Conservation (phyloP, 1,140 invertebrate species). For the Portunus trituberculatus region DNA sequence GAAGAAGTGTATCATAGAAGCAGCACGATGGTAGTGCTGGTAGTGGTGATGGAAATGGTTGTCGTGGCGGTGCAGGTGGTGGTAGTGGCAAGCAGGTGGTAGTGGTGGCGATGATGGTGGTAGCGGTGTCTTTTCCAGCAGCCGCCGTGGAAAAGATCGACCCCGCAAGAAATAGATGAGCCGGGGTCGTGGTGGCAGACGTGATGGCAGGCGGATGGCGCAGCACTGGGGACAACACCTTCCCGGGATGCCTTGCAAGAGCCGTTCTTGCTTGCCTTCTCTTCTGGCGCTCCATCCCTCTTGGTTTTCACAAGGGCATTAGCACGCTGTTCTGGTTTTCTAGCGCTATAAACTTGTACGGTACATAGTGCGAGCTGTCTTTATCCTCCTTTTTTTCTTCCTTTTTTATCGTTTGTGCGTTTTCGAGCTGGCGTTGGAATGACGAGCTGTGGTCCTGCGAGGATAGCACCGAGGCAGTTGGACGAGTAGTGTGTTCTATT, state of each 20-base stretch:
- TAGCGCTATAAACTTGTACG: too few species aligned
- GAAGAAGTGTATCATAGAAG: constrained; percentile 28
- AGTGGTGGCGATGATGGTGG: not conserved
- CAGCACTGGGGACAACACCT: not conserved
- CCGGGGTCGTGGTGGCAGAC: not conserved
- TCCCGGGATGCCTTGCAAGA: not conserved
- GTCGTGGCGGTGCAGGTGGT: not conserved
- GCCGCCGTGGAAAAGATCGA: not conserved
- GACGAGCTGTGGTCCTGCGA: too few species aligned
- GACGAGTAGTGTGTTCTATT: too few species aligned
- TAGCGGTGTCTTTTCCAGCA: not conserved
- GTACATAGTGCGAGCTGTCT: too few species aligned
- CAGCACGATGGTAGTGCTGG: not conserved
- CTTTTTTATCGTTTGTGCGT: not conserved
- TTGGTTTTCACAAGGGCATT: too few species aligned
- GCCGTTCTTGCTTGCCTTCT: not conserved
- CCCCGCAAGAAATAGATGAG: not conserved
- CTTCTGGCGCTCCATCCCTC: not conserved
- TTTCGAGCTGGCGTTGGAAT: too few species aligned
- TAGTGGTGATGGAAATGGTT: not conserved
- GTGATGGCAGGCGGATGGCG: not conserved
- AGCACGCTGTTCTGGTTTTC: too few species aligned
- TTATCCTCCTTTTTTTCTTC: not conserved
- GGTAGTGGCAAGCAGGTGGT: not conserved
- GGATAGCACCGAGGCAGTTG: too few species aligned